Percentiles rank a stretch among this genome's conserved stretches.
phyloP scores from a whole-genome alignment of 2,113 vertebrate species.

The Pteronura brasiliensis region DNA sequence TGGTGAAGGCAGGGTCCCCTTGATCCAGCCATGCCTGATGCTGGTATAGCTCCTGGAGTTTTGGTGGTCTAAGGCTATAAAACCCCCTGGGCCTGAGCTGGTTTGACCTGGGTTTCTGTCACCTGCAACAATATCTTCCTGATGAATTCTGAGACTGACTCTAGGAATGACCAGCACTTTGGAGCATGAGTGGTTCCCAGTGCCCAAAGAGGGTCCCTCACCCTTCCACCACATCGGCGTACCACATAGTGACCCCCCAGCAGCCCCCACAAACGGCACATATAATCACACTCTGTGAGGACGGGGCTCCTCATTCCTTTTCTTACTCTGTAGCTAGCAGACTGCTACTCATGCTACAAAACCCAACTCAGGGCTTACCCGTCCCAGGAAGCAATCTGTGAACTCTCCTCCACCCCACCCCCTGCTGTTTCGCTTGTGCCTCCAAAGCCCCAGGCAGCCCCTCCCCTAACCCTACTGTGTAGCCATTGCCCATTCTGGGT shows the following conservation, averaged over 20 bases:
- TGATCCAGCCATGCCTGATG: background rate
- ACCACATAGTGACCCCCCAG: accelerated
- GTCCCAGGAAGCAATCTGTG: background rate
- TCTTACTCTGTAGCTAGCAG: background rate
- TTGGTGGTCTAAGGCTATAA: background rate
- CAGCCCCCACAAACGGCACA: no score
- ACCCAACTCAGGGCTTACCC: background rate
- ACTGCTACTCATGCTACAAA: background rate
- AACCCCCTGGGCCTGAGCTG: background rate
- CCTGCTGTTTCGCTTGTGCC: background rate
- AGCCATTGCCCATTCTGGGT: accelerated
- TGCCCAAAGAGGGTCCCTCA: background rate
- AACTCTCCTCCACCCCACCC: accelerated
- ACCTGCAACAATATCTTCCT: background rate
- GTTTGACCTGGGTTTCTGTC: background rate
- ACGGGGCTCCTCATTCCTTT: background rate
- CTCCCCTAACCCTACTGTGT: accelerated
- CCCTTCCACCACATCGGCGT: accelerated
- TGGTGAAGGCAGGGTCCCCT: background rate
- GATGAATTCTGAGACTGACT: background rate
- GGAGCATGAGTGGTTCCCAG: accelerated
- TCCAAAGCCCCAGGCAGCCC: background rate
- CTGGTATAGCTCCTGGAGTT: background rate
- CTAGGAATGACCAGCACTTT: background rate
- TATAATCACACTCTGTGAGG: accelerated